These are phyloP conservation scores for Daboia siamensis DNA, from an alignment of 2,113 vertebrate genomes.

Conservation along the genomic window DNA sequence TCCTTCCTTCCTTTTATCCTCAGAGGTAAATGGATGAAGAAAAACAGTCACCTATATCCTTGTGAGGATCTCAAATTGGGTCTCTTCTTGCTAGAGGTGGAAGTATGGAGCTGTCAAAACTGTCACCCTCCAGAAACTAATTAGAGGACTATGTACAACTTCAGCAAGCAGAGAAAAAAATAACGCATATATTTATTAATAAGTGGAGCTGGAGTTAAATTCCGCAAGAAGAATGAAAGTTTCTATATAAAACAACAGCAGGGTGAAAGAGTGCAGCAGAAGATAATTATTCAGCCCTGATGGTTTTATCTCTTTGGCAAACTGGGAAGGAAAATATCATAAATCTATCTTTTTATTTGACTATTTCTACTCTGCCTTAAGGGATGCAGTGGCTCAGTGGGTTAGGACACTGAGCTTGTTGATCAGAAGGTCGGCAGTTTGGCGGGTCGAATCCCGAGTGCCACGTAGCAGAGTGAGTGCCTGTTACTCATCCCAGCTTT, in stretches of 20 bases:
- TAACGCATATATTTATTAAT: background rate
- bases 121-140: constrained; percentile 20
- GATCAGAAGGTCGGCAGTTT: too few species aligned
- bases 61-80: background rate
- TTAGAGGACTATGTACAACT: constrained; percentile 1
- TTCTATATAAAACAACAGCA: constrained; percentile 6
- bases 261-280: background rate
- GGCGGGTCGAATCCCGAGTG: too few species aligned
- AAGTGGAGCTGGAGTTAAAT: background rate
- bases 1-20: background rate
- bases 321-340: background rate
- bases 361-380: background rate
- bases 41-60: background rate
- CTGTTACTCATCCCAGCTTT: too few species aligned
- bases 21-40: too few species aligned
- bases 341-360: background rate
- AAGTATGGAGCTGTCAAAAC: constrained; percentile 27
- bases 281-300: background rate
- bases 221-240: constrained; percentile 9
- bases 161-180: background rate
- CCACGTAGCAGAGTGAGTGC: too few species aligned
- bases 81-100: background rate
- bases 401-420: too few species aligned
- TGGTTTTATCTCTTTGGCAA: constrained; percentile 26
- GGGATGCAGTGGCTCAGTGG: too few species aligned